Evolutionary conservation across 2,888 invertebrate genomes (phyloP), one percentile per base, ranked within the genome.

Genomic region (Alviniconcha strummeri): DNA sequence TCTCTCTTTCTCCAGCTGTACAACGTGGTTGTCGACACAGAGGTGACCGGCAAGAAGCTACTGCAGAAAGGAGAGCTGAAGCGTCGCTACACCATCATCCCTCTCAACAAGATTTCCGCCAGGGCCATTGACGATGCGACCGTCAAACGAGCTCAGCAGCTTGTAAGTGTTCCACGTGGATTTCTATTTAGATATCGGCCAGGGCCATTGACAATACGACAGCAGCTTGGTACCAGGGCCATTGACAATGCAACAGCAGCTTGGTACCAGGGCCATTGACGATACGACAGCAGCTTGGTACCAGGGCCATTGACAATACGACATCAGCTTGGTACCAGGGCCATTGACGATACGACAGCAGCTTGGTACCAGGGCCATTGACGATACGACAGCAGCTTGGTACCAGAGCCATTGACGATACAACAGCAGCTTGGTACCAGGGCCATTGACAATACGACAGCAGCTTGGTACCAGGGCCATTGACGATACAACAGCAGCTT

Each of bases 11-110:
- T 75, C 76, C 93, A 98, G 97, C 93, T 99, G 56, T 97, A 96
- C 94, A 97, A 98, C 94, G 96, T 98, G 84, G 96, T 99, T 80
- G 97, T 98, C 67, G 97, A 98, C 92, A 96, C 96, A 76, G 98
- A 98, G 91, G 94, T 95, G 82, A 97, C 97, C 0, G 96, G 93
- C 55, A 98, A 97, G 93, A 95, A 96, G 92, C 95, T 99, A 86
- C 95, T 99, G 83, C 96, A 97, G 94, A 95, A 95, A 85, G 98
- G 98, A 0, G 95, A 96, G 88, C 94, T 99, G 85, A 96, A 96
- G 92, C 94, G 95, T 36, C 95, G 98, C 84, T 96, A 96, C 82
- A 98, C 98, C 83, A 96, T 98, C 92, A 96, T 98, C 85, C 98
- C 98, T 54, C 95, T 99, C 88, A 98, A 98, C 94, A 97, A 97